Evolutionary conservation across 1,140 invertebrate genomes (phyloP).

Genomic region (Triops longicaudatus): DNA sequence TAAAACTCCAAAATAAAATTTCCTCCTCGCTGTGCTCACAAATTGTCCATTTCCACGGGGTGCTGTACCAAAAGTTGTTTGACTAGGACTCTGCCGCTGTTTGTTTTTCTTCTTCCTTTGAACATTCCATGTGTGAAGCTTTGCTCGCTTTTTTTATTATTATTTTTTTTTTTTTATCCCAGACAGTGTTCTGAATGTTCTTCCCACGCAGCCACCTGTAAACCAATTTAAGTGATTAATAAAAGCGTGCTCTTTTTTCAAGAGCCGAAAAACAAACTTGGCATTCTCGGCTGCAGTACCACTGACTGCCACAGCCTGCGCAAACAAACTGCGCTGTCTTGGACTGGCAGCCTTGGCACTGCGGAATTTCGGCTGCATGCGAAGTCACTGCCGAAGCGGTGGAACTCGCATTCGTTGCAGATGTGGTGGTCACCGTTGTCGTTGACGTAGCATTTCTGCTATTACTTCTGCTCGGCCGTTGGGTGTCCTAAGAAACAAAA

Average conservation of each 20-base stretch:
- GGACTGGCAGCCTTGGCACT: constrained; percentile 70
- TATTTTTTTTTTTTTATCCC: constrained; percentile 45
- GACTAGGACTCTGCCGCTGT: not conserved
- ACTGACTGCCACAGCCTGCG: constrained; percentile 75
- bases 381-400: constrained; percentile 16
- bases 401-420: not conserved
- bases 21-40: not conserved
- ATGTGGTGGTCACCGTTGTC: not conserved
- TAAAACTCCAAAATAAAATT: not conserved
- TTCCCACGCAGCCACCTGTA: constrained; percentile 68
- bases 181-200: constrained; percentile 74
- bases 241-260: not conserved
- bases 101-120: not conserved
- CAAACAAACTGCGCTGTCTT: constrained; percentile 73
- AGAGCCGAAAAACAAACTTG: constrained; percentile 50
- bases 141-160: too few relatives aligned
- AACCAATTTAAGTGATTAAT: constrained; percentile 15
- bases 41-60: not conserved
- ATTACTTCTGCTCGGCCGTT: constrained; percentile 8
- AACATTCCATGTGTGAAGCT: not conserved
- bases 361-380: constrained; percentile 41
- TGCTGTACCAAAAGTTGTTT: not conserved
- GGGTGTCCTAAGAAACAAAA: not conserved
- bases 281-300: constrained; percentile 81
- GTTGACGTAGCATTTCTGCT: not conserved